Conservation (phyloP, 92 coral and sea anemone species). For the Palythoa grandis region DNA sequence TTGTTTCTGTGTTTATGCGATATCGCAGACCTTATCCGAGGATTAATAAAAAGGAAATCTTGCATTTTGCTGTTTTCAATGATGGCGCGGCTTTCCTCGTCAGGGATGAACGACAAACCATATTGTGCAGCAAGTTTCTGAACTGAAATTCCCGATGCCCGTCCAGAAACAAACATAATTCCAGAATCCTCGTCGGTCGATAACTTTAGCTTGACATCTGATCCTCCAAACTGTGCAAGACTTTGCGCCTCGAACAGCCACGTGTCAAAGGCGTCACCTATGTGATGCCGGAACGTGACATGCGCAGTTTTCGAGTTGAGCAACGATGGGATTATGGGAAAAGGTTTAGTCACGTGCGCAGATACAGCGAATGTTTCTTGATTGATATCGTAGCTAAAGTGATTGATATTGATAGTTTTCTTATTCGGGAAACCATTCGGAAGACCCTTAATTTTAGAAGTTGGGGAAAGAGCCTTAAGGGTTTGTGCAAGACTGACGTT, state of each 20-base stretch:
- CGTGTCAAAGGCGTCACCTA: slow-evolving; percentile 88
- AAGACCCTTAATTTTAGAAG: slow-evolving; percentile 69
- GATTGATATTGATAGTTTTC: slow-evolving; percentile 67
- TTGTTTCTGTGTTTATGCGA: slow-evolving; percentile 69
- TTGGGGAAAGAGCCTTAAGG: slow-evolving; percentile 86
- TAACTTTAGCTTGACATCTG: slow-evolving; percentile 66
- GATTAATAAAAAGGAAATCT: slow-evolving; percentile 75
- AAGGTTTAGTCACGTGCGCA: slow-evolving; percentile 67
- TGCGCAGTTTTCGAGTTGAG: slow-evolving; percentile 69
- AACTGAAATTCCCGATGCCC: slow-evolving; percentile 73
- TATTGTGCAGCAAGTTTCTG: slow-evolving; percentile 71
- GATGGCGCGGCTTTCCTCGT: slow-evolving; percentile 78
- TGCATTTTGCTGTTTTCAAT: slow-evolving; percentile 87
- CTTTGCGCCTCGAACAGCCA: slow-evolving; percentile 85
- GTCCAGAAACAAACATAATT: slow-evolving; percentile 74
- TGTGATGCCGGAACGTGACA: slow-evolving; percentile 80
- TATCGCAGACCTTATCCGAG: slow-evolving; percentile 68
- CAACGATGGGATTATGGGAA: slow-evolving; percentile 78
- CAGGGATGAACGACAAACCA: slow-evolving; percentile 74
- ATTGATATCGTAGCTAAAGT: slow-evolving; percentile 82
- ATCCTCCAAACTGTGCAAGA: slow-evolving; percentile 72
- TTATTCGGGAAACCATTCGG: slow-evolving; percentile 85
- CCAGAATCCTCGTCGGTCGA: slow-evolving; percentile 75
- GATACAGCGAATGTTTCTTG: slow-evolving; percentile 82
- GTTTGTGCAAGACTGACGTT: slow-evolving; percentile 80